Evolutionary conservation across 2,888 invertebrate genomes (phyloP).

Genomic region (Tinea semifulvella): DNA sequence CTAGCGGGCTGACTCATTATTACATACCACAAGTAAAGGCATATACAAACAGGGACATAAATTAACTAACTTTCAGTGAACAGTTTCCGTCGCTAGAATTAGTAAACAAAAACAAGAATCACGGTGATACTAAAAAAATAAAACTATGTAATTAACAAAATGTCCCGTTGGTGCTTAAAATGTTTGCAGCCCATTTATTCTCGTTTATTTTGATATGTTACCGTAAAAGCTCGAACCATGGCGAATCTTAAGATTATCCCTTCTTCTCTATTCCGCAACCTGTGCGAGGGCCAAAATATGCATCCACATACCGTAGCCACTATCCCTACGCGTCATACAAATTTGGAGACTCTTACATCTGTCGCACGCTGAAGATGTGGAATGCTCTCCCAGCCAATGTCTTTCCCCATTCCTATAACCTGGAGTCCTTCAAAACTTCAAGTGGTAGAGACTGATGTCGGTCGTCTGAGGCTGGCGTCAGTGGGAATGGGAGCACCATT

Average conservation of each 20-base stretch:
- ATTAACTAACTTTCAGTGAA: constrained; percentile 57
- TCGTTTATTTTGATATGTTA: not conserved
- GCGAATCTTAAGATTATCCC: not conserved
- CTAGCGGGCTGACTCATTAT: constrained; percentile 24
- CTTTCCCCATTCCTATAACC: no score
- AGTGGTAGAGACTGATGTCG: no score
- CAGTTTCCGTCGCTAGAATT: constrained; percentile 38
- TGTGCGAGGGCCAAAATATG: no score
- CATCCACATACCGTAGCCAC: no score
- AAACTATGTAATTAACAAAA: constrained; percentile 3
- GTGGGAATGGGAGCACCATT: no score
- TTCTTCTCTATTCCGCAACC: no score
- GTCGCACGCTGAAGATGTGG: no score
- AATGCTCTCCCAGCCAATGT: no score
- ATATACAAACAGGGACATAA: constrained; percentile 41
- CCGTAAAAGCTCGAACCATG: not conserved
- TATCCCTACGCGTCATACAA: no score
- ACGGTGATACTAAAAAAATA: constrained; percentile 6
- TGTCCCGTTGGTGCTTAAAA: not conserved
- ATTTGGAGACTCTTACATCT: no score
- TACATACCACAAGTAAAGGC: constrained; percentile 15
- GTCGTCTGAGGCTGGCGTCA: no score
- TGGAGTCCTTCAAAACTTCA: no score
- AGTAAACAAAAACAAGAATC: constrained; percentile 44
- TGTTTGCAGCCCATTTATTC: constrained; percentile 1